Percentiles rank a stretch among this genome's conserved stretches.
Conservation (phyloP, 2,888 invertebrate species). For the Synergus japonicus region DNA sequence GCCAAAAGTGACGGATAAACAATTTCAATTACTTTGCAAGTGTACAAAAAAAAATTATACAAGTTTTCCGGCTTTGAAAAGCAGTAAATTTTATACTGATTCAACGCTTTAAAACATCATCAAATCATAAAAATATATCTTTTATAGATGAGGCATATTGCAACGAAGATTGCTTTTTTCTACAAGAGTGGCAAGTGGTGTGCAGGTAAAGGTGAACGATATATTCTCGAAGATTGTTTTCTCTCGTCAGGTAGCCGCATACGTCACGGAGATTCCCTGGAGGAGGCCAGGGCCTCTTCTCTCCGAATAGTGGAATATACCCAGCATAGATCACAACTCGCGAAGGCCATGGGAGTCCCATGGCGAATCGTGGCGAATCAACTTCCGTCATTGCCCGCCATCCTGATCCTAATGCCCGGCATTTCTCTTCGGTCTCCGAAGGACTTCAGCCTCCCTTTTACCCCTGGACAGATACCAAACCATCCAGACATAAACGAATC, state of each 20-base stretch:
- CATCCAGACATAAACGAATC: conserved; percentile 47
- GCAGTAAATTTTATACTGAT: background rate
- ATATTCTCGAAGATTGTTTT: conserved; percentile 77
- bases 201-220: conserved; percentile 66
- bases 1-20: conserved; percentile 64
- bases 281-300: conserved; percentile 65
- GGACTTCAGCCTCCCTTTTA: conserved; percentile 57
- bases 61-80: background rate
- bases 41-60: too few relatives aligned
- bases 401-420: conserved; percentile 73
- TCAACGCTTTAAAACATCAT: background rate
- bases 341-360: conserved; percentile 70
- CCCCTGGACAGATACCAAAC: conserved; percentile 54
- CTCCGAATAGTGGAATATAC: conserved; percentile 69
- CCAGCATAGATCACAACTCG: conserved; percentile 76
- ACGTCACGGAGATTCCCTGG: conserved; percentile 74
- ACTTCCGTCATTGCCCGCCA: conserved; percentile 77
- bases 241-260: conserved; percentile 78
- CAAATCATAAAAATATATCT: background rate
- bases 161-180: conserved; percentile 19
- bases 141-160: background rate
- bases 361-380: conserved; percentile 75
- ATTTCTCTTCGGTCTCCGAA: conserved; percentile 76
- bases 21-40: background rate
- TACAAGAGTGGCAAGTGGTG: conserved; percentile 21